Percentiles rank a stretch among this genome's conserved stretches.
Evolutionary conservation across 2,113 vertebrate genomes (phyloP).

Genomic region (Notothenia rossii): DNA sequence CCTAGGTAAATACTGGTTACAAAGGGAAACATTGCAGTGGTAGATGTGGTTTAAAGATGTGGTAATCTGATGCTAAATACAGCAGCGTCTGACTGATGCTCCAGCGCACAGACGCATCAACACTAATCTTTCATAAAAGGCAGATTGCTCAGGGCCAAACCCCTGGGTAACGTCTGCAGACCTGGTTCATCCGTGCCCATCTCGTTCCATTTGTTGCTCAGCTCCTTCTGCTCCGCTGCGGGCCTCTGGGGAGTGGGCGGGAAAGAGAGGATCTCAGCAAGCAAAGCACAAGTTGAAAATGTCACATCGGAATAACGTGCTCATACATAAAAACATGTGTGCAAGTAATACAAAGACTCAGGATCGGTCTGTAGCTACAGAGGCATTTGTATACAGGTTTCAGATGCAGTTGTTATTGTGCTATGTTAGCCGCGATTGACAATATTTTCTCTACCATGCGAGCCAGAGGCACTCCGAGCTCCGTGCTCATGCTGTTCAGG

Average conservation of each 20-base stretch:
- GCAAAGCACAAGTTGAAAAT: slow-evolving; percentile 1
- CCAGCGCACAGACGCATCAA: slow-evolving; percentile 22
- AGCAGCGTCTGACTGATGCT: slow-evolving; percentile 3
- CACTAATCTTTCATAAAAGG: slow-evolving; percentile 48
- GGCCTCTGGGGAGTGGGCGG: slow-evolving; percentile 86
- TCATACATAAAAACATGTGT: slow-evolving; percentile 2
- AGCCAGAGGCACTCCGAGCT: slow-evolving; percentile 92
- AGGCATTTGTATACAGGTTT: neutral
- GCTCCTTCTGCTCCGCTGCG: slow-evolving; percentile 91
- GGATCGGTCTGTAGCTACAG: neutral
- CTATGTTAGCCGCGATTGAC: neutral
- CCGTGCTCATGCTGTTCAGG: slow-evolving; percentile 97
- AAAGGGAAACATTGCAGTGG: slow-evolving; percentile 7
- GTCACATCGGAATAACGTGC: neutral
- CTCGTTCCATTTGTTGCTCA: slow-evolving; percentile 98
- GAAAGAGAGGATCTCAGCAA: slow-evolving; percentile 7
- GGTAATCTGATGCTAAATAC: slow-evolving; percentile 19
- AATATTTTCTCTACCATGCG: slow-evolving; percentile 86
- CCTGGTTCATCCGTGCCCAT: slow-evolving; percentile 99
- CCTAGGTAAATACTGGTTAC: neutral
- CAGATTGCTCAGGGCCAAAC: slow-evolving; percentile 16
- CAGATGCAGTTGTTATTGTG: neutral
- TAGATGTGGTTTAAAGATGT: slow-evolving; percentile 27
- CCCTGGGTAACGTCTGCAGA: slow-evolving; percentile 70
- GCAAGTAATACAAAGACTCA: neutral